Percentiles rank a stretch among this genome's conserved stretches.
Evolutionary conservation across 2,113 vertebrate species (phyloP).

Genomic region (Hippocampus mohnikei): DNA sequence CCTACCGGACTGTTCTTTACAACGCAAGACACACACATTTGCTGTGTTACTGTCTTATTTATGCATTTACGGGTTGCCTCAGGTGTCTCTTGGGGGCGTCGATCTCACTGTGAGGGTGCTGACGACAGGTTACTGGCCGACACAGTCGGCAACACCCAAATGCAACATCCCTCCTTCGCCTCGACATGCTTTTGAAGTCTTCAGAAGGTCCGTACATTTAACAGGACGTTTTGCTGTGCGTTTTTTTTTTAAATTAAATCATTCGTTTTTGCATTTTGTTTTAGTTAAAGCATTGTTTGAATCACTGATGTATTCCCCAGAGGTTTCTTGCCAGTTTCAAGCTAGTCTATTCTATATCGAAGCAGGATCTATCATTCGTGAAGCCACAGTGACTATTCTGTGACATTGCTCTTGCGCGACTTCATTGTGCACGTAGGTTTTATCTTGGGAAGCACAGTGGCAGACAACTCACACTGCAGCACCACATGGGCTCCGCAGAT

Average conservation of each 20-base stretch:
- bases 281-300: not conserved
- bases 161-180: constrained; percentile 98
- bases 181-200: constrained; percentile 96
- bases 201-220: constrained; percentile 82
- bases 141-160: constrained; percentile 97
- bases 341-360: too few species aligned
- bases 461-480: constrained; percentile 94
- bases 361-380: not conserved
- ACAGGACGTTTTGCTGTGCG: not conserved
- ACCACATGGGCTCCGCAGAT: constrained; percentile 98
- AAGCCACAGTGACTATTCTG: not conserved
- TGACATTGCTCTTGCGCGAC: constrained; percentile 7
- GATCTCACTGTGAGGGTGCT: constrained; percentile 96
- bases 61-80: not conserved
- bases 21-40: too few species aligned
- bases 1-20: too few species aligned
- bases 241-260: not conserved
- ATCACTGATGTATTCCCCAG: not conserved
- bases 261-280: not conserved
- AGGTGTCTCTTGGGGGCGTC: constrained; percentile 94
- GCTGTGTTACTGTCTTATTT: too few species aligned
- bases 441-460: constrained; percentile 99
- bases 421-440: constrained; percentile 76
- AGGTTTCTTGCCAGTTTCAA: not conserved
- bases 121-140: constrained; percentile 98